Evolutionary conservation across 1,140 invertebrate species (phyloP), one percentile per base, ranked within the genome.

Genomic region (Cotesia vestalis): DNA sequence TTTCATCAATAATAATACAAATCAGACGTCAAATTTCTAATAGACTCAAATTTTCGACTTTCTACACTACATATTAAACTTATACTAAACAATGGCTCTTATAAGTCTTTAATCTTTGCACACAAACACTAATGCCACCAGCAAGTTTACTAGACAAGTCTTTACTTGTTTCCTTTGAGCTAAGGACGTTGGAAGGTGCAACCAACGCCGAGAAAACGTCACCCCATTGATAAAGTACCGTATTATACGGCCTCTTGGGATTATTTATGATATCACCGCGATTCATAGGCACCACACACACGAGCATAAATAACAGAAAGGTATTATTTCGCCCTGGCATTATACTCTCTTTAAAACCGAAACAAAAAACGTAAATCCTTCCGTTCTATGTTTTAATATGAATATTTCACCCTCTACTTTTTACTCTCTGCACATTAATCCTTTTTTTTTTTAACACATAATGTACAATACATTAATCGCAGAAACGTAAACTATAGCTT

Each of bases 241-340:
- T 66, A 66, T 66, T 66, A 66, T 66, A 40, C 63, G 51, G 63
- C 40, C 63, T 46, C 63, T 12, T n/a, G 63, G 63, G 46, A 66
- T 66, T 66, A 66, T 66, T 66, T 66, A 66, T 66, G 51, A 66
- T 66, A 52, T 52, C 14, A 40, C 63, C 51, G 35, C 63, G 27
- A 36, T 27, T 51, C n/a, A 52, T 17, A 36, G 8, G 6, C 11
- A 40, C n/a, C 53, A 55, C 12, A 55, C 40, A 38, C 35, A 12
- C 36, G 40, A 40, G 35, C 36, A 40, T 5, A 20, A 14, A 4
- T 0, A 57, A 57, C n/a, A 57, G n/a, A 64, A 40, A 62, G 4
- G n/a, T 46, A 46, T 40, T 64, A 64, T 64, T 64, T 64, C 17
- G 34, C 35, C 20, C 9, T 34, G 4, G 60, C 20, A 61, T 6